A percentile compares a stretch with the other conserved stretches of the same genome.
Conservation (phyloP, 2,888 invertebrate species). For the Brenthis daphne region DNA sequence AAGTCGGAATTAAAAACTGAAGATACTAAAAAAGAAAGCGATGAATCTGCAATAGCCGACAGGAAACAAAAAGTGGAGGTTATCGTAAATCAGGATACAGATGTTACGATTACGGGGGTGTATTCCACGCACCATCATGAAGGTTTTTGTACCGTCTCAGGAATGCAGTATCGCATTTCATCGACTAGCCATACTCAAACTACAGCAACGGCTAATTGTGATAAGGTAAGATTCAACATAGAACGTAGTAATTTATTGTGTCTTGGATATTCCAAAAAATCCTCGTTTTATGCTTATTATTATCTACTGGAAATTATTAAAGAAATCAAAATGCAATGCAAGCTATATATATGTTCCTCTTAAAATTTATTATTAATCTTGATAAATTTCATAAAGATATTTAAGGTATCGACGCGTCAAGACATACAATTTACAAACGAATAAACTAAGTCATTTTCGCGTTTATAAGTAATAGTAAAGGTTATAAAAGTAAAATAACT, state of each 20-base stretch:
- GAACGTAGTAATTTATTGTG: no score
- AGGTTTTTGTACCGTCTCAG: slow-evolving; percentile 91
- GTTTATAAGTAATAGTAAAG: no score
- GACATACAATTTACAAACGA: no score
- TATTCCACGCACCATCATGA: slow-evolving; percentile 92
- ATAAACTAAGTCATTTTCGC: no score
- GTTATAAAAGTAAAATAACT: no score
- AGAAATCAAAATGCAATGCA: no score
- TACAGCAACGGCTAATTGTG: slow-evolving; percentile 90
- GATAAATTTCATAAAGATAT: no score
- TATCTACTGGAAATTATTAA: no score
- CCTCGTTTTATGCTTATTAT: no score
- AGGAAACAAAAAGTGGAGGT: slow-evolving; percentile 86
- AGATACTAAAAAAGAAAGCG: slow-evolving; percentile 68
- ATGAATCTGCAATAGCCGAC: slow-evolving; percentile 59
- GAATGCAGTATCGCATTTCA: slow-evolving; percentile 93
- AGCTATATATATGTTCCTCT: no score
- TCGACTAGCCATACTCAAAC: slow-evolving; percentile 93
- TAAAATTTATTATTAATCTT: neutral
- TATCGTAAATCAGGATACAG: slow-evolving; percentile 92
- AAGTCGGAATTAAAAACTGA: slow-evolving; percentile 79
- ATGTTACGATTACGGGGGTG: slow-evolving; percentile 93
- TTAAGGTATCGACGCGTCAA: no score
- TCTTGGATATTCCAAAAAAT: no score
- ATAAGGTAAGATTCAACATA: slow-evolving; percentile 75